Base-by-base conservation (phyloP, 2,797 vertebrate species). In the Periparus ater region DNA sequence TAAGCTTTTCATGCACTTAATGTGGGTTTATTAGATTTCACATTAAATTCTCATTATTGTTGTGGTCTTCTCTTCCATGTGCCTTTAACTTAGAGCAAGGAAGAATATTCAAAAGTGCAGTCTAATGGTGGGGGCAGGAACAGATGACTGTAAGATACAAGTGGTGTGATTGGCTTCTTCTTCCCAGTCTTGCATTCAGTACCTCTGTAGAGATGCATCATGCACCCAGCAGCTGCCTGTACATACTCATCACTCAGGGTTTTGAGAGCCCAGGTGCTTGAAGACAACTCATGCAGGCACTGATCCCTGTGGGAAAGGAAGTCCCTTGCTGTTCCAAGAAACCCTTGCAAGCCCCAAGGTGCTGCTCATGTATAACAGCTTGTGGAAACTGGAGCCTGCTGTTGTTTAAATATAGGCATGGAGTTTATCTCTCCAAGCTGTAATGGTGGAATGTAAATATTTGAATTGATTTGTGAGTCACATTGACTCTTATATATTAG, bases 401-500 rank as follows among this genome's bases (percentile, higher is more conserved):
- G 42, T 66, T 86, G 72, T 81, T 95, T 80, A 84, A 84, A 75
- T 80, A 16, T 10, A 55, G 67, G 72, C 77, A 47, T 2, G 3
- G 73, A 62, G 77, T 85, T 95, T 75, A 54, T 67, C 84, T 91
- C 72, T 95, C 68, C 32, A 51, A 53, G 67, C 86, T 93, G 75
- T 91, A 93, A 89, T 91, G 91, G 77, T 87, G 82, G 89, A 95
- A 95, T 94, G 85, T 85, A 95, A 96, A 96, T 95, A 93, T 96
- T 96, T 95, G 89, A 93, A 86, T 92, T 75, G 82, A 89, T 95
- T 65, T 57, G 54, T 91, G 93, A 94, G 60, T 88, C 75, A 36
- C 4, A 1, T 87, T 87, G 76, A 45, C 60, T 76, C 48, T 92
- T 85, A 5, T 4, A 0, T 60, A 38, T 87, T 17, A 60, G 67